Percentiles rank a stretch among this genome's conserved stretches.
Evolutionary conservation across 2,113 vertebrate species (phyloP).

Genomic region (Salvelinus alpinus): DNA sequence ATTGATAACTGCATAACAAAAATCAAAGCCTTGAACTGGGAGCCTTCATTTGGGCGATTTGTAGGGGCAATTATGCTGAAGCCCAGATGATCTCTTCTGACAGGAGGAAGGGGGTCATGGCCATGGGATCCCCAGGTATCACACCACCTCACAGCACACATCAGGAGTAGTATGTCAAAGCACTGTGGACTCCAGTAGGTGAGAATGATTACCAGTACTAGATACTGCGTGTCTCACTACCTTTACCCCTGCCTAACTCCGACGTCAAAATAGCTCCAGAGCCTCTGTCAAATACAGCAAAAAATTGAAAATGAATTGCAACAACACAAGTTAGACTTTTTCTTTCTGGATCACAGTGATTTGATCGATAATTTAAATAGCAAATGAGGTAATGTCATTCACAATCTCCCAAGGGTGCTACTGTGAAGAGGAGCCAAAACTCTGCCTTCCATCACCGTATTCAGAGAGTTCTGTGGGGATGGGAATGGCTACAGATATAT

Average conservation of each 20-base stretch:
- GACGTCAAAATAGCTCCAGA: not conserved
- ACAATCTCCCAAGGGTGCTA: not conserved
- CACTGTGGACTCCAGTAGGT: slow-evolving; percentile 33
- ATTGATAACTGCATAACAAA: not conserved
- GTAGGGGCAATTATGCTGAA: not conserved
- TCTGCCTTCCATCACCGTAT: not conserved
- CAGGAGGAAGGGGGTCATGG: not conserved
- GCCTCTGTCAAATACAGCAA: not conserved
- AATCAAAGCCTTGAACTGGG: not conserved
- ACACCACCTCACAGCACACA: too few species aligned
- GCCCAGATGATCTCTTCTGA: not conserved
- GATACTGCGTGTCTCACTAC: slow-evolving; percentile 15
- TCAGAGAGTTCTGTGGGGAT: slow-evolving; percentile 1
- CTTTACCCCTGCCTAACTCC: slow-evolving; percentile 16
- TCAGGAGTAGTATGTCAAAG: too few species aligned
- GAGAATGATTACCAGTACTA: slow-evolving; percentile 39
- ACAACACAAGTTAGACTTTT: not conserved
- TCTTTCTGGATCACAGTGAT: not conserved
- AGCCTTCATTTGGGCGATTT: not conserved
- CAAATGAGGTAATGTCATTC: not conserved
- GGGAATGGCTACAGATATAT: slow-evolving; percentile 5
- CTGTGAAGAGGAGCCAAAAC: slow-evolving; percentile 13
- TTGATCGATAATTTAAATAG: slow-evolving; percentile 1
- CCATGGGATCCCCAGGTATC: too few species aligned
- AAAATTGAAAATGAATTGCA: not conserved